Evolutionary conservation across 2,888 invertebrate species (phyloP).

Genomic region (Leptopilina drosophilae): DNA sequence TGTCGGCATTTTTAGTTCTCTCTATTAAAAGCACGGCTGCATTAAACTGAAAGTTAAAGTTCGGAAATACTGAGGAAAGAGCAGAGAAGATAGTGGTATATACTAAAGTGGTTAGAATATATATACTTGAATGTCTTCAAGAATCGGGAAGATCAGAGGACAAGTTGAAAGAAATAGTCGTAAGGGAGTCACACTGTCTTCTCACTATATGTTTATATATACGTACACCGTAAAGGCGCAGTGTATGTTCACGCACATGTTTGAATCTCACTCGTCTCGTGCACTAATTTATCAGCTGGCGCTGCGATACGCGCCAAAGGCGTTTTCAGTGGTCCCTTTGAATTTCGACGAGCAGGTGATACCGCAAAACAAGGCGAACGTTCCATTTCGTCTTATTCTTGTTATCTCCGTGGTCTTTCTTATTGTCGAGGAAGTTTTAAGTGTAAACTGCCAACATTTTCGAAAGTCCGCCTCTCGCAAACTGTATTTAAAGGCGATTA

Average conservation of each 20-base stretch:
- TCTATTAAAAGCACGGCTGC: conserved; percentile 32
- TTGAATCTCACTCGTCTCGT: conserved; percentile 40
- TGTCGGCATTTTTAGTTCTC: conserved; percentile 31
- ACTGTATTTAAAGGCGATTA: conserved; percentile 31
- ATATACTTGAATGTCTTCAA: conserved; percentile 56
- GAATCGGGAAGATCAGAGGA: conserved; percentile 65
- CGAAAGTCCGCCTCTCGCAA: not conserved
- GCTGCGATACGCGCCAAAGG: conserved; percentile 44
- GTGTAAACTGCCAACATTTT: conserved; percentile 35
- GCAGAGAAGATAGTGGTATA: no score
- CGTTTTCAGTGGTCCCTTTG: conserved; percentile 36
- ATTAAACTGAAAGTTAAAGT: conserved; percentile 37
- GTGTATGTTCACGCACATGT: conserved; percentile 31
- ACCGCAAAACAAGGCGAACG: conserved; percentile 53
- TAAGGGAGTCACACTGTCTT: not conserved
- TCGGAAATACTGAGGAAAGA: no score
- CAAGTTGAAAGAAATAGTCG: conserved; percentile 69
- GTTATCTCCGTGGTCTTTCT: conserved; percentile 34
- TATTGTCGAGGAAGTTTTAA: conserved; percentile 41
- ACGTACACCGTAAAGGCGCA: not conserved
- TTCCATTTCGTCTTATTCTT: conserved; percentile 50
- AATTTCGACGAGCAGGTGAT: conserved; percentile 46
- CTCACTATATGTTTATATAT: not conserved
- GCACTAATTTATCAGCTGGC: conserved; percentile 51
- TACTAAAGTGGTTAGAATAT: conserved; percentile 61